Base-by-base conservation (phyloP, 2,797 vertebrate species). In the Rhyacichthys aspro region DNA sequence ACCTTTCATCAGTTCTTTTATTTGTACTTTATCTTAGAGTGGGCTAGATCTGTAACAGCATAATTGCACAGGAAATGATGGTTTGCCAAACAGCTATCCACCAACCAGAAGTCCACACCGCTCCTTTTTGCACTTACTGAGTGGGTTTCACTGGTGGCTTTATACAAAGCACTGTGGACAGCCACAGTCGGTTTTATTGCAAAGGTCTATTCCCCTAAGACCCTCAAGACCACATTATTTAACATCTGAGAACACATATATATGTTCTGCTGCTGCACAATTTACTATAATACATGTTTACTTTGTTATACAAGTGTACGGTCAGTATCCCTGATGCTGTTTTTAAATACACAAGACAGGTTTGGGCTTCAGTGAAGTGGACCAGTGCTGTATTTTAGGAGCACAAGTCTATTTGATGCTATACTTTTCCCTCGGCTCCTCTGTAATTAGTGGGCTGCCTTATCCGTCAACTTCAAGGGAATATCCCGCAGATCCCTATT, bases 361-460 rank as follows among this genome's bases (percentile, higher is more conserved):
- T 61, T 79, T 55, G 63, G 70, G 43, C 69, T 74, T 69, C 66
- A 79, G 67, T 53, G 39, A 55, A 76, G 78, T 64, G 70, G 41
- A 38, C 55, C 71, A 72, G 50, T 17, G 43, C 46, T 75, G 63
- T 84, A 83, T 86, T 88, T 87, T 72, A 73, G 58, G 57, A 66
- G 46, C 77, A 74, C 49, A 16, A 71, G 74, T 82, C 63, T 72
- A 76, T 87, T 84, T 90, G 88, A 90, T 87, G 86, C 86, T 91
- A 81, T 86, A 82, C 81, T 88, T 88, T 43, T 83, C 75, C 78
- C 70, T 43, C 11, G 19, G 59, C 60, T 63, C 77, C 66, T 79
- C 86, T 88, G 78, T 91, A 88, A 90, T 92, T 91, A 90, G 88
- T 81, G 85, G 88, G 63, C 47, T 67, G 72, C 79, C 76, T 82